phyloP scores from a whole-genome alignment of 2,888 invertebrate genomes.

The Caenorhabditis sinica region DNA sequence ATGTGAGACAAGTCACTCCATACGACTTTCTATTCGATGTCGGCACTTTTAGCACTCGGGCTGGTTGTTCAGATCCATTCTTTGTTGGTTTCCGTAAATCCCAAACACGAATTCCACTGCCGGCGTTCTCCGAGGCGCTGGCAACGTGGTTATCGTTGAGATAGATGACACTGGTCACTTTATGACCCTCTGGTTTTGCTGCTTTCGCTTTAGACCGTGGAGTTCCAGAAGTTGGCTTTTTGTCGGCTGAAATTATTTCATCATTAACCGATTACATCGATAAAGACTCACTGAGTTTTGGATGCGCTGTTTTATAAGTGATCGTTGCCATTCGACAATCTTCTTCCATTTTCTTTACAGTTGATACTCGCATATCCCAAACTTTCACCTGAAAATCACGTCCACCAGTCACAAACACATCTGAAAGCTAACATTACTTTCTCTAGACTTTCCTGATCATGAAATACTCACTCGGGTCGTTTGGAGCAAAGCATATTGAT shows the following conservation, averaged over 20 bases:
- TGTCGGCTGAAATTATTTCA: background rate
- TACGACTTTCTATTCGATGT: constrained; percentile 31
- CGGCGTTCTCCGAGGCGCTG: constrained; percentile 52
- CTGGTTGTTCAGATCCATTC: constrained; percentile 46
- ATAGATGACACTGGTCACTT: constrained; percentile 64
- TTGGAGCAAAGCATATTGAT: constrained; percentile 57
- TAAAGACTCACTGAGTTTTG: constrained; percentile 31
- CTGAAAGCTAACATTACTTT: constrained; percentile 23
- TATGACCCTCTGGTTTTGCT: constrained; percentile 16
- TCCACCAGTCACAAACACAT: constrained; percentile 62
- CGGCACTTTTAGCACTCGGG: constrained; percentile 36
- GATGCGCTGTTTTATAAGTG: constrained; percentile 57
- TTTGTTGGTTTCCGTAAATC: constrained; percentile 55
- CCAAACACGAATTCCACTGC: constrained; percentile 63
- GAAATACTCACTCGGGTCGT: constrained; percentile 55
- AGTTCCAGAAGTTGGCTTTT: constrained; percentile 19
- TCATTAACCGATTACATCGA: background rate
- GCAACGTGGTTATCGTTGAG: constrained; percentile 49
- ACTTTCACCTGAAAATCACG: constrained; percentile 61
- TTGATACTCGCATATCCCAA: constrained; percentile 63
- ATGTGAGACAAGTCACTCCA: constrained; percentile 59
- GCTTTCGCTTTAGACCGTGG: constrained; percentile 12
- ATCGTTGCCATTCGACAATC: constrained; percentile 33
- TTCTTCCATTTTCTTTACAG: constrained; percentile 32
- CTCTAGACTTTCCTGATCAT: background rate